These are phyloP conservation scores for Agriopis marginaria DNA, from an alignment of 2,888 invertebrate species.

Conservation along the genomic window DNA sequence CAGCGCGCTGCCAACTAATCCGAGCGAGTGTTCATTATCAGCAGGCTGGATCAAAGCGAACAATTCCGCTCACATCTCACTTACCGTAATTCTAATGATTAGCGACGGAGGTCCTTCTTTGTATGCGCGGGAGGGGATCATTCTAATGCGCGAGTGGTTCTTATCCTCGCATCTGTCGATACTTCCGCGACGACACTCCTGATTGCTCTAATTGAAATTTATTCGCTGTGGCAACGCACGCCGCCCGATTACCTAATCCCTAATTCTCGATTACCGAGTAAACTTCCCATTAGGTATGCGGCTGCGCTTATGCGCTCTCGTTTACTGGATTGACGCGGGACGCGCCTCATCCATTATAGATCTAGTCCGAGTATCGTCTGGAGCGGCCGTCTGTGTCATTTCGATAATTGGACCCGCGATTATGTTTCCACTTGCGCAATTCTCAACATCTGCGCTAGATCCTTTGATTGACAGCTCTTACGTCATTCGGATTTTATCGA, in stretches of 20 bases:
- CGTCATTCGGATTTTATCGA: slow-evolving; percentile 72
- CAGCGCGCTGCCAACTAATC: slow-evolving; percentile 67
- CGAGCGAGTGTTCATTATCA: slow-evolving; percentile 73
- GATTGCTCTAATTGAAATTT: slow-evolving; percentile 82
- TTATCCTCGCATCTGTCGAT: slow-evolving; percentile 40
- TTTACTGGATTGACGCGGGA: slow-evolving; percentile 80
- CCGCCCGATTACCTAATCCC: slow-evolving; percentile 58
- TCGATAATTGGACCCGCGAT: slow-evolving; percentile 80
- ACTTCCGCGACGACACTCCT: slow-evolving; percentile 70
- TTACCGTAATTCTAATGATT: slow-evolving; percentile 84
- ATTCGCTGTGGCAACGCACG: slow-evolving; percentile 61
- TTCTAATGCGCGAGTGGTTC: slow-evolving; percentile 31
- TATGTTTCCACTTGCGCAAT: slow-evolving; percentile 73
- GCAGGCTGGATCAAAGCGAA: slow-evolving; percentile 66
- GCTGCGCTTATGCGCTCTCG: slow-evolving; percentile 77
- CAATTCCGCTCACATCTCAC: slow-evolving; percentile 81
- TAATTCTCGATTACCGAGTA: slow-evolving; percentile 68
- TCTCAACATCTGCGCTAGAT: slow-evolving; percentile 76
- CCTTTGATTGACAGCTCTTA: slow-evolving; percentile 76
- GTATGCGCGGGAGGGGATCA: slow-evolving; percentile 65
- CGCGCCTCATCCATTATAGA: slow-evolving; percentile 85
- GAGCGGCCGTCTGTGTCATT: slow-evolving; percentile 75
- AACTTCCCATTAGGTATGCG: slow-evolving; percentile 74
- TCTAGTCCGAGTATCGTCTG: slow-evolving; percentile 75
- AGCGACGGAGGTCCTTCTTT: slow-evolving; percentile 78